Conservation (phyloP, 2,888 invertebrate species). For the Macropis europaea region DNA sequence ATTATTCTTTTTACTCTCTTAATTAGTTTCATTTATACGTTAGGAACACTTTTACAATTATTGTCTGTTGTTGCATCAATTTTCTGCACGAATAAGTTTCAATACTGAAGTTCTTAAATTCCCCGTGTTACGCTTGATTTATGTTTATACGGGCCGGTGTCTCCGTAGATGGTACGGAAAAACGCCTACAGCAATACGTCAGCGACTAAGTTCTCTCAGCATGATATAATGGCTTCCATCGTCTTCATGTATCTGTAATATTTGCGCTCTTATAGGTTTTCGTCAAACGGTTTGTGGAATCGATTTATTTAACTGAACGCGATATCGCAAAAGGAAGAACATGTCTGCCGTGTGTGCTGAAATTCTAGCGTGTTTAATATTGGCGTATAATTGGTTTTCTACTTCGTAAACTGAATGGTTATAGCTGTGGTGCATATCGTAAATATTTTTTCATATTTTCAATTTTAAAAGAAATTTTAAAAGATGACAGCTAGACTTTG, state of each 20-base stretch:
- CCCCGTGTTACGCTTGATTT: neutral
- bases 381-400: neutral
- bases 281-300: neutral
- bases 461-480: no score
- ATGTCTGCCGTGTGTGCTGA: neutral
- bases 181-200: neutral
- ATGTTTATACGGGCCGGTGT: neutral
- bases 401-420: no score
- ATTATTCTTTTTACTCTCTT: no score
- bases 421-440: no score
- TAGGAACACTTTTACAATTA: no score
- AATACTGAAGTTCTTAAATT: no score
- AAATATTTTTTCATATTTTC: no score
- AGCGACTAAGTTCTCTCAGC: neutral
- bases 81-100: no score
- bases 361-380: slow-evolving; percentile 9
- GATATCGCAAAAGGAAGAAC: neutral
- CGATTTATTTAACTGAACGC: slow-evolving; percentile 2
- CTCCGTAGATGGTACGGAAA: neutral
- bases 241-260: slow-evolving; percentile 11
- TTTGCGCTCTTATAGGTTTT: slow-evolving; percentile 4
- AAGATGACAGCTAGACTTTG: no score
- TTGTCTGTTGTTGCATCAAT: no score
- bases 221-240: slow-evolving; percentile 4
- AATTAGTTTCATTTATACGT: no score